Base-by-base conservation (phyloP, 2,113 vertebrate genomes). In the Cyprinodon tularosa region DNA sequence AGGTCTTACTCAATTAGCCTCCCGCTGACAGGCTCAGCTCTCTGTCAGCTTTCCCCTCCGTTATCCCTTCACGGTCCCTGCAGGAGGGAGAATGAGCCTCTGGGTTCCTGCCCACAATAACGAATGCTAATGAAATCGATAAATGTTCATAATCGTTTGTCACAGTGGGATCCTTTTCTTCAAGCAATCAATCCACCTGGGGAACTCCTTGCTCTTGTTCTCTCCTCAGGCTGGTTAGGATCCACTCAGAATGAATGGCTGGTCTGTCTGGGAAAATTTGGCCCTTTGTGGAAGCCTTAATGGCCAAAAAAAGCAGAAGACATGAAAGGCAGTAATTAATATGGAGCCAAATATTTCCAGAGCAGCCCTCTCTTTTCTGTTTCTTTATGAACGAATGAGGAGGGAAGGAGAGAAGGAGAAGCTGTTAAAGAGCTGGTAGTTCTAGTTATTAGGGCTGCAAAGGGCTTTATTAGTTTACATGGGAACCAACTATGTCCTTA, bases 71-170 rank as follows among this genome's bases (percentile, higher is more conserved):
- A 48, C 45, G 61, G 68, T 88, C 82, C 63, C 77, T 10, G 60
- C 42, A 37, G 84, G 86, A 57, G 61, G 69, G 73, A 45, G 74
- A 76, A 70, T 66, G 57, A 65, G 38, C 22, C 20, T 57, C 72
- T 20, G 53, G 39, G 53, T 77, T 75, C 66, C 60, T 29, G 64
- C 59, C 45, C 9, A 3, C 70, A 50, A 73, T 81, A 90, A 94
- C 89, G 88, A 93, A 91, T 89, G 89, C 89, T 92, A 94, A 95
- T 93, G 71, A 90, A 92, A 92, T 93, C 89, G 90, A 92, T 93
- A 93, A 94, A 91, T 81, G 85, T 84, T 93, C 87, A 92, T 86
- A 92, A 90, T 88, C 84, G 83, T 93, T 93, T 87, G 88, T 93
- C 90, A 91, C 86, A 91, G 89, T 74, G 63, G 78, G 87, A 83